These are phyloP conservation scores for Oligia latruncula DNA, from an alignment of 2,888 invertebrate genomes.

Conservation along the genomic window DNA sequence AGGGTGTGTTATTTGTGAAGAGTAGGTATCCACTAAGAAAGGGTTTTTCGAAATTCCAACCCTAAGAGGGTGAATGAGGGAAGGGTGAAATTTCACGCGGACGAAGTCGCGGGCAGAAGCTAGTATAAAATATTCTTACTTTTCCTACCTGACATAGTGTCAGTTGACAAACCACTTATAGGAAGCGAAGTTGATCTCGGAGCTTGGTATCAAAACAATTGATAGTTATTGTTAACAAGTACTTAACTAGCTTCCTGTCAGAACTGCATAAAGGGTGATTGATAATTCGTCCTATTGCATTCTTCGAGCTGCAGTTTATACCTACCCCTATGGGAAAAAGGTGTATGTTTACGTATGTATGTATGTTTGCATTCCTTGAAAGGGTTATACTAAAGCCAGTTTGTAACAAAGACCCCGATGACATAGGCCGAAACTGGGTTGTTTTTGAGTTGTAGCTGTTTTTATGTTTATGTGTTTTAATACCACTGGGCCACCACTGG, in stretches of 20 bases:
- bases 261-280: not conserved
- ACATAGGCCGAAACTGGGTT: no score
- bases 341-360: no score
- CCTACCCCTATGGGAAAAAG: no score
- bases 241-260: not conserved
- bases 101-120: no score
- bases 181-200: not conserved
- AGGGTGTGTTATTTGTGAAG: no score
- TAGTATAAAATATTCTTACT: no score
- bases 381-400: not conserved
- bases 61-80: no score
- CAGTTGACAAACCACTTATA: not conserved
- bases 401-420: not conserved
- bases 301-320: no score
- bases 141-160: not conserved
- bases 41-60: no score
- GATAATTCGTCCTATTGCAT: not conserved
- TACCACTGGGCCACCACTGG: no score
- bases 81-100: no score
- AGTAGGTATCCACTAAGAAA: no score
- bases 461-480: not conserved
- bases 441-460: not conserved
- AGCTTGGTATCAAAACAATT: constrained; percentile 8
- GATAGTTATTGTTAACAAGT: not conserved
- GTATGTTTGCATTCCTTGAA: not conserved